Base-by-base conservation (phyloP, 2,797 vertebrate species). In the Helicolenus hilgendorfi region DNA sequence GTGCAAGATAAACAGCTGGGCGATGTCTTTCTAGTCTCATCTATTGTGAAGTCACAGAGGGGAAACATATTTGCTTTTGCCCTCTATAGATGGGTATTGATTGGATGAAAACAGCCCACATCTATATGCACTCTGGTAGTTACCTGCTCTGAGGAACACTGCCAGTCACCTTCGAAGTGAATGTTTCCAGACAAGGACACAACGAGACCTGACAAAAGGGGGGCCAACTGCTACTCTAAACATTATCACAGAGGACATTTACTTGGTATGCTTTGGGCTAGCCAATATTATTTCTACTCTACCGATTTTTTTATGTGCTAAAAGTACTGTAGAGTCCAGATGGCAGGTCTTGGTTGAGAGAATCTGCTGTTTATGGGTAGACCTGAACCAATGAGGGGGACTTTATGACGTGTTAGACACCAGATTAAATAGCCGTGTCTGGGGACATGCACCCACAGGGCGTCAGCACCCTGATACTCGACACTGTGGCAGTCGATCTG, bases 21-120 rank as follows among this genome's bases (percentile, higher is more conserved):
- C 68, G 73, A 89, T 45, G 64, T 84, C 88, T 85, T 77, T 86
- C 86, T 65, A 14, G 67, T 74, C 81, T 87, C 88, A 45, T 92
- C 81, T 81, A 20, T 79, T 87, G 85, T 79, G 74, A 79, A 94
- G 88, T 88, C 85, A 77, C 88, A 81, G 86, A 94, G 85, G 89
- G 83, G 85, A 87, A 91, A 73, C 83, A 73, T 86, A 67, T 89
- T 94, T 92, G 83, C 91, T 83, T 80, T 81, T 85, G 88, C 73
- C 85, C 83, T 83, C 72, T 72, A 86, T 79, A 96, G 92, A 96
- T 96, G 91, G 93, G 74, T 95, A 94, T 95, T 81, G 94, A 96
- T 94, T 83, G 70, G 85, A 82, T 55, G 76, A 81, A 91, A 91
- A 85, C 80, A 84, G 86, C 77, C 80, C 79, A 68, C 87, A 77